These are phyloP conservation scores for Drosophila picticornis DNA, from an alignment of 2,888 invertebrate species.

Conservation along the genomic window DNA sequence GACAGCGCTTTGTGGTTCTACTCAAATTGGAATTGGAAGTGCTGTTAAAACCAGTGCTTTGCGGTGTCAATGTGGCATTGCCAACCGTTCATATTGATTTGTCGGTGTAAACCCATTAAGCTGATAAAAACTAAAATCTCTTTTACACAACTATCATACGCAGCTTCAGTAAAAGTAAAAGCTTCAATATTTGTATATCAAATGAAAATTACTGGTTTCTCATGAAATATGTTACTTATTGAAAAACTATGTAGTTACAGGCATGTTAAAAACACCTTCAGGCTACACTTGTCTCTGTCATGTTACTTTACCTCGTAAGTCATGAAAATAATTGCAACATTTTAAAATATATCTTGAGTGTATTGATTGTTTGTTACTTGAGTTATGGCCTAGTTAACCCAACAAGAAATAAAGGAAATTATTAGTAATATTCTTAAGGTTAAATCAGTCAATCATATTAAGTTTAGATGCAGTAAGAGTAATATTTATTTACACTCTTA, in stretches of 20 bases:
- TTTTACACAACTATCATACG: neutral
- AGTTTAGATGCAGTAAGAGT: neutral
- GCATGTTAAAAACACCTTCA: neutral
- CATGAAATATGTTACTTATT: neutral
- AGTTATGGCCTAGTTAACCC: neutral
- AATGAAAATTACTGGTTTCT: neutral
- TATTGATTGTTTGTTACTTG: neutral
- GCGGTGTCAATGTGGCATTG: constrained; percentile 36
- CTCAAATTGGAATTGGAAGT: constrained; percentile 32
- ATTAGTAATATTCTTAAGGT: neutral
- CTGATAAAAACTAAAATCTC: constrained; percentile 1
- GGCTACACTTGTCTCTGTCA: neutral
- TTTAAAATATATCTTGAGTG: neutral
- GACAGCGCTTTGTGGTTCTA: constrained; percentile 54
- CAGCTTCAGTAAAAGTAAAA: neutral
- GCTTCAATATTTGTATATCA: neutral
- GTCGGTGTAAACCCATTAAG: constrained; percentile 16
- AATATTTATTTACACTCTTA: neutral
- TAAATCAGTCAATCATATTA: neutral
- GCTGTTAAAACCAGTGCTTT: constrained; percentile 31
- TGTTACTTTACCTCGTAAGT: neutral
- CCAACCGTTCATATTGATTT: constrained; percentile 33
- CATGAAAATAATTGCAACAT: neutral
- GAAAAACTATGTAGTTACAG: neutral
- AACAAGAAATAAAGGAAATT: neutral